A percentile compares a stretch with the other conserved stretches of the same genome.
Conservation (phyloP, 2,797 vertebrate genomes). For the Pristis pectinata region DNA sequence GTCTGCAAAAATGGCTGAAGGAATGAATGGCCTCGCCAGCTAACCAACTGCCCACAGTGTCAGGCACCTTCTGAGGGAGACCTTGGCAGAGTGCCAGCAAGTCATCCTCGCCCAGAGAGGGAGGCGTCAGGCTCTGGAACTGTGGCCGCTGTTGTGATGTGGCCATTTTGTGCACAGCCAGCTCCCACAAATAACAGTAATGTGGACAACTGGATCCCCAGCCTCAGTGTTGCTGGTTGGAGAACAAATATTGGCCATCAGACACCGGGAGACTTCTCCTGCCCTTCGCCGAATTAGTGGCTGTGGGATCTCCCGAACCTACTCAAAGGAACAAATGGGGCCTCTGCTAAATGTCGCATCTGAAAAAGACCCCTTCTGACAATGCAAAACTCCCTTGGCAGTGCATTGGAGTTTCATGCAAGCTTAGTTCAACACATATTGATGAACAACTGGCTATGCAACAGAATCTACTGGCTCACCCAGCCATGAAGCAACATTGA, state of each 20-base stretch:
- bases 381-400: background rate
- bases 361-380: background rate
- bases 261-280: background rate
- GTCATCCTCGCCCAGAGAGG: no score
- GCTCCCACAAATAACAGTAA: background rate
- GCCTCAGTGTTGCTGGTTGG: background rate
- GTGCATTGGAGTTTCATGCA: background rate
- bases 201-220: no score
- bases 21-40: no score
- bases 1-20: no score
- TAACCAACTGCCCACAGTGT: no score
- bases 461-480: background rate
- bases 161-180: background rate
- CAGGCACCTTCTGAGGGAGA: no score
- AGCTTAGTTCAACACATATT: background rate
- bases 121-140: background rate
- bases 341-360: background rate
- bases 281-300: background rate
- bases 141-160: background rate
- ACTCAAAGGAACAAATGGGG: background rate
- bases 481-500: background rate
- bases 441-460: no score
- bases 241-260: no score
- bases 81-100: no score
- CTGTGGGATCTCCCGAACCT: background rate